Conservation (phyloP, 1,140 invertebrate genomes). For the Sinonovacula constricta region DNA sequence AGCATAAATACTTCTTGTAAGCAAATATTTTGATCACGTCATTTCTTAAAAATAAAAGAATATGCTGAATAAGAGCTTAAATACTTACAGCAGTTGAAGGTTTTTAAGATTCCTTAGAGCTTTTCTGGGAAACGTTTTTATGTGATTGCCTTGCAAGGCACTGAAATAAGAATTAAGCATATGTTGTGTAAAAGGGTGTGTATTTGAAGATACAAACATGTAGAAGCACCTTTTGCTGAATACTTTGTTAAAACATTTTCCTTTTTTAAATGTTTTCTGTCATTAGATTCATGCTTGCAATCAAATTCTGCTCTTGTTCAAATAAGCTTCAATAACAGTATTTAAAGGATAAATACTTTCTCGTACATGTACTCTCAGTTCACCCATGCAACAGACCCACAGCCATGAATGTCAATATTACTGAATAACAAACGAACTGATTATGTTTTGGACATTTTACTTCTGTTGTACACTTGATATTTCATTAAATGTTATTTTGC, state of each 20-base stretch:
- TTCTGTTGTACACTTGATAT: no score
- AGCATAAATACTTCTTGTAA: background rate
- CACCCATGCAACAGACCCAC: no score
- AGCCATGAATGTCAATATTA: no score
- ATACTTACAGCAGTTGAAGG: slow-evolving; percentile 31
- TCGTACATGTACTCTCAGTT: no score
- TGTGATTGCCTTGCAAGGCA: slow-evolving; percentile 42
- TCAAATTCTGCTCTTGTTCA: background rate
- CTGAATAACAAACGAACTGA: no score
- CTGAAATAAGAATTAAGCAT: slow-evolving; percentile 31
- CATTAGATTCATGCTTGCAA: background rate
- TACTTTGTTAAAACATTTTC: no score
- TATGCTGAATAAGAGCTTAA: background rate
- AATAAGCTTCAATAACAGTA: no score
- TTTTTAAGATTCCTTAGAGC: slow-evolving; percentile 20
- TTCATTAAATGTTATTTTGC: no score
- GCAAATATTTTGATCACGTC: background rate
- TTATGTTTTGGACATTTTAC: no score
- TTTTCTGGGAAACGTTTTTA: slow-evolving; percentile 14
- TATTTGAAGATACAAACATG: background rate
- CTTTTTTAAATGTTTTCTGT: background rate
- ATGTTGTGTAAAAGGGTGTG: background rate
- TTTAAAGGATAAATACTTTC: no score
- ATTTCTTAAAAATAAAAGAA: slow-evolving; percentile 4
- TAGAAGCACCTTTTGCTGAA: background rate